Evolutionary conservation across 2,888 invertebrate species (phyloP).

Genomic region (Nephrotoma appendiculata): DNA sequence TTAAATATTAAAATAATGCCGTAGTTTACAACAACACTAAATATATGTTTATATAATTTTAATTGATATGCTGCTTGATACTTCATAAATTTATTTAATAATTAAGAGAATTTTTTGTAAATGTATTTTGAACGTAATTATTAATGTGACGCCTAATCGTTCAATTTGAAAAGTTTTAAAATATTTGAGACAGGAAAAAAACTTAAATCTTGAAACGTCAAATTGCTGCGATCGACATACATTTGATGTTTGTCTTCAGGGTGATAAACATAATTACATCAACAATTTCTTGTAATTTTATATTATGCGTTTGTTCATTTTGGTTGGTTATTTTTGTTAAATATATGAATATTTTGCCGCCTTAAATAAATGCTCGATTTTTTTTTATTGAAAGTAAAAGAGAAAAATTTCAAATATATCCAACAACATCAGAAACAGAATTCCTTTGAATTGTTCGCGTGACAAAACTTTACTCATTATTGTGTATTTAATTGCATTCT

Average conservation of each 20-base stretch:
- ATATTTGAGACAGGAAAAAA: too few relatives aligned
- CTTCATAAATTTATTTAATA: too few relatives aligned
- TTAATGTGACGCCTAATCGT: too few relatives aligned
- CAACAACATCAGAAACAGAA: neutral
- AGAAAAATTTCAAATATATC: neutral
- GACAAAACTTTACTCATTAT: neutral
- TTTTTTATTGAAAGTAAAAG: neutral
- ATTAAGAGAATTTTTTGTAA: too few relatives aligned
- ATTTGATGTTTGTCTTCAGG: too few relatives aligned
- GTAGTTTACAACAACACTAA: too few relatives aligned
- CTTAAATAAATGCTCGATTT: neutral
- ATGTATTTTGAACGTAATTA: too few relatives aligned
- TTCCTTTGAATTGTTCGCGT: neutral
- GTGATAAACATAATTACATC: neutral
- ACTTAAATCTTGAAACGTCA: too few relatives aligned
- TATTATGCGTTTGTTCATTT: neutral
- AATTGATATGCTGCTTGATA: neutral
- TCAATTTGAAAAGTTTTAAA: too few relatives aligned
- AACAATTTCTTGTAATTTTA: neutral
- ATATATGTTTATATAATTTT: neutral
- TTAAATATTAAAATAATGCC: neutral
- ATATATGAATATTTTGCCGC: neutral
- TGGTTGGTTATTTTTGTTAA: neutral
- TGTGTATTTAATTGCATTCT: neutral
- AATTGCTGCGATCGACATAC: too few relatives aligned